These are phyloP conservation scores for Heliconius hermathena DNA, from an alignment of 1,140 invertebrate genomes.

Conservation along the genomic window DNA sequence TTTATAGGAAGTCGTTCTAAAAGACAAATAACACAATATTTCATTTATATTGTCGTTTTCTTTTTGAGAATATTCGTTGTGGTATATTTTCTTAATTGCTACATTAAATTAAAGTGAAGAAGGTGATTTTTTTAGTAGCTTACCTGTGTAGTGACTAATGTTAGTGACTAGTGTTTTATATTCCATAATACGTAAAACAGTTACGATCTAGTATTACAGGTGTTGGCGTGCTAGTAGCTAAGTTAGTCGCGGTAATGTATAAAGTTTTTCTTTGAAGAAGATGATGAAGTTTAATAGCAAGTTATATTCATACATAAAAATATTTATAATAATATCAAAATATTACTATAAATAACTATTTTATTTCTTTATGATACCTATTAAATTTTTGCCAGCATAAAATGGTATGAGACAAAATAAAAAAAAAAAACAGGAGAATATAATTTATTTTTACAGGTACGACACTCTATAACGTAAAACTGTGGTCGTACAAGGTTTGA, in stretches of 20 bases:
- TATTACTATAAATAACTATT: neutral
- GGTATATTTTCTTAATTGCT: neutral
- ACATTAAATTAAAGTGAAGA: neutral
- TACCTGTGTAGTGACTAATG: neutral
- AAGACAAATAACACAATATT: constrained; percentile 17
- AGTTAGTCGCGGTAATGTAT: no score
- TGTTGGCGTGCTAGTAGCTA: no score
- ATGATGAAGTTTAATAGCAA: no score
- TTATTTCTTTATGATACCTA: no score
- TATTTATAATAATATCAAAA: neutral
- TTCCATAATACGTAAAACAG: neutral
- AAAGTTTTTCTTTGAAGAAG: no score
- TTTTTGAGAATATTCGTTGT: neutral
- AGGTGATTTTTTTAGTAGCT: neutral
- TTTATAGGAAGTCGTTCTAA: neutral
- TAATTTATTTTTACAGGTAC: no score
- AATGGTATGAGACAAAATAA: no score
- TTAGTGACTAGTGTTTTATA: neutral
- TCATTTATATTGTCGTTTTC: constrained; percentile 9
- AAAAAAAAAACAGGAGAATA: no score
- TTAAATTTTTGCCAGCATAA: no score
- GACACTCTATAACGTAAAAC: constrained; percentile 10
- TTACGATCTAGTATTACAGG: no score
- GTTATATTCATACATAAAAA: no score
- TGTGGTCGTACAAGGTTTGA: neutral